phyloP scores from a whole-genome alignment of 2,888 invertebrate genomes.

The Punctoribates punctum region DNA sequence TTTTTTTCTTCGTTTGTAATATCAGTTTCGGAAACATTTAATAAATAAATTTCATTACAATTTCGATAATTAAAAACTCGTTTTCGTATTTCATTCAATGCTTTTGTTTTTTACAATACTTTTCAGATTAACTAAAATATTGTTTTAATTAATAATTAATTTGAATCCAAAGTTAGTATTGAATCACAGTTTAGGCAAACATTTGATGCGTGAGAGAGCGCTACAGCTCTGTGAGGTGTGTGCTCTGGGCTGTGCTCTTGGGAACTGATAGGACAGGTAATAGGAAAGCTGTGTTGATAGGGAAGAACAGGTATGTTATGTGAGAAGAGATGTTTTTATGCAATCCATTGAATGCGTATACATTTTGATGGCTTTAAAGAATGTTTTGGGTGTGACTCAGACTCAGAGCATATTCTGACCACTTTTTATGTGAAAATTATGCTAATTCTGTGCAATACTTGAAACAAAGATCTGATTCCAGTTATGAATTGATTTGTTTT shows the following conservation, averaged over 20 bases:
- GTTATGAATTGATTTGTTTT: neutral
- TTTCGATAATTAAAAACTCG: neutral
- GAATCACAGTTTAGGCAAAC: too few relatives aligned
- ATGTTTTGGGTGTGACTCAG: constrained; percentile 18
- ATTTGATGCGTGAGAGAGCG: too few relatives aligned
- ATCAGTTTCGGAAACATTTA: neutral
- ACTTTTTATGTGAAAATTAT: neutral
- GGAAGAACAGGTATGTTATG: neutral
- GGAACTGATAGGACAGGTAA: neutral
- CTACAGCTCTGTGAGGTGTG: too few relatives aligned
- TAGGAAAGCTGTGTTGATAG: neutral
- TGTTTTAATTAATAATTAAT: too few relatives aligned
- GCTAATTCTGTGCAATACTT: neutral
- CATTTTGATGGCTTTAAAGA: constrained; percentile 1
- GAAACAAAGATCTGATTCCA: neutral
- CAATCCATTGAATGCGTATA: constrained; percentile 23
- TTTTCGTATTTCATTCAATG: too few relatives aligned
- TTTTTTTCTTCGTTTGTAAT: neutral
- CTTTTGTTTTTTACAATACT: too few relatives aligned
- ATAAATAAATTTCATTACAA: neutral
- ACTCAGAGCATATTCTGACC: neutral
- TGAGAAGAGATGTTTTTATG: neutral
- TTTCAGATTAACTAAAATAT: too few relatives aligned
- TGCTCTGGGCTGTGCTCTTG: too few relatives aligned
- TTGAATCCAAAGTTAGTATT: too few relatives aligned